Percentiles rank a stretch among this genome's conserved stretches.
Evolutionary conservation across 2,797 vertebrate genomes (phyloP).

Genomic region (Buphagus erythrorhynchus): DNA sequence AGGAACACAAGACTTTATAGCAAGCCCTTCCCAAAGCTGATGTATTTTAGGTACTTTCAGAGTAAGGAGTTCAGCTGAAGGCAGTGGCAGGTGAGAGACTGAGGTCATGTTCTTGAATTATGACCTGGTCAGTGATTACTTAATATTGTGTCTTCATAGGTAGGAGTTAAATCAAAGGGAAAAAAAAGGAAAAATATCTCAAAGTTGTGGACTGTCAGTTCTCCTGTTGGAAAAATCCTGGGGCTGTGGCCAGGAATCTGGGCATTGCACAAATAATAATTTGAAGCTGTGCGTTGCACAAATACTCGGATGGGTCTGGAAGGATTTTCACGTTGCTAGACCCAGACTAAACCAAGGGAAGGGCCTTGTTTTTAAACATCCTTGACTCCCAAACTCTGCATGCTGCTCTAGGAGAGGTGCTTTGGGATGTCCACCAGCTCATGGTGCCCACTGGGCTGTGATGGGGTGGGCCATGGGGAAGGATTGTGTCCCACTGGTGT

Average conservation of each 20-base stretch:
- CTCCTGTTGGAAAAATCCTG: neutral
- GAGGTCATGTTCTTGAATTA: neutral
- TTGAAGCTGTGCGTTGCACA: neutral
- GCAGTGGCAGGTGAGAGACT: neutral
- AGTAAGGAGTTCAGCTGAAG: neutral
- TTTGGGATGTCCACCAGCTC: neutral
- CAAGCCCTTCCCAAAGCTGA: neutral
- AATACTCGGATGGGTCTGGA: neutral
- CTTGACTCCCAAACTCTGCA: neutral
- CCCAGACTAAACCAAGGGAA: neutral
- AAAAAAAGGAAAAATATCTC: neutral
- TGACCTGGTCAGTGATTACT: neutral
- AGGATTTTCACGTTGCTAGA: neutral
- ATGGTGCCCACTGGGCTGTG: neutral
- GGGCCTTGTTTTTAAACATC: neutral
- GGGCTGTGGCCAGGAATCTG: neutral
- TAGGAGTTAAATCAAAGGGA: neutral
- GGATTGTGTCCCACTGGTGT: neutral
- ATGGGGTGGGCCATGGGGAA: neutral
- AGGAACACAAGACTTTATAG: neutral
- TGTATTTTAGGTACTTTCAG: neutral
- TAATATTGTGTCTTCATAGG: neutral
- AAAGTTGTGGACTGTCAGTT: neutral
- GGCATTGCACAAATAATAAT: rapidly evolving
- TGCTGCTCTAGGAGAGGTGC: neutral